These are phyloP conservation scores for Melieria omissa DNA, from an alignment of 2,888 invertebrate genomes.

Conservation along the genomic window DNA sequence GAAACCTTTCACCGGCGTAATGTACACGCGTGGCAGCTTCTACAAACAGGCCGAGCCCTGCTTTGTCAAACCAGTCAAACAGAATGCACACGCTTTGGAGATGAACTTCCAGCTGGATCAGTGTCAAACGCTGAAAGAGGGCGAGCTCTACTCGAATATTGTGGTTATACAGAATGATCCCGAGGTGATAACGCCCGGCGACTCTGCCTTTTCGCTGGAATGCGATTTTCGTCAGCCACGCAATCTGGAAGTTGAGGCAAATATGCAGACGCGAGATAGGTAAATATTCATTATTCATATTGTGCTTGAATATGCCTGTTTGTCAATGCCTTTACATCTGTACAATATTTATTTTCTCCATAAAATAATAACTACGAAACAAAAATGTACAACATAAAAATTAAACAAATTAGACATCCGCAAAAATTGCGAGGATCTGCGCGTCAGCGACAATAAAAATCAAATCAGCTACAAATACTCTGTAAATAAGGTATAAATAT, in stretches of 20 bases:
- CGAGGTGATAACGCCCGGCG: constrained; percentile 74
- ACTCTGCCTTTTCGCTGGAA: constrained; percentile 74
- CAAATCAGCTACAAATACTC: constrained; percentile 40
- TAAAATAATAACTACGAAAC: constrained; percentile 25
- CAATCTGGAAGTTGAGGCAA: constrained; percentile 69
- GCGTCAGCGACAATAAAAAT: constrained; percentile 62
- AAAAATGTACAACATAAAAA: constrained; percentile 22
- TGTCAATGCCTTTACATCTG: neutral
- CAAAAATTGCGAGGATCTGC: constrained; percentile 65
- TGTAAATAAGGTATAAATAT: constrained; percentile 46
- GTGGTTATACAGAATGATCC: constrained; percentile 76
- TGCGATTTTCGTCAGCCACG: constrained; percentile 73
- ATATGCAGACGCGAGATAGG: constrained; percentile 67
- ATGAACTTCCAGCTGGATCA: constrained; percentile 71
- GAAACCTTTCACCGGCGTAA: constrained; percentile 72
- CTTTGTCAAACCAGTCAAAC: constrained; percentile 69
- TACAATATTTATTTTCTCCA: constrained; percentile 6
- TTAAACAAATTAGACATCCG: constrained; percentile 58
- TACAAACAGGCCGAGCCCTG: constrained; percentile 71
- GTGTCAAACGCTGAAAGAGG: constrained; percentile 70
- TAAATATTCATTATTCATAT: constrained; percentile 47
- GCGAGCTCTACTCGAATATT: constrained; percentile 71
- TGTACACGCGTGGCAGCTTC: constrained; percentile 74
- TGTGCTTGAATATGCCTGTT: neutral
- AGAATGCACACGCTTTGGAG: constrained; percentile 67